Evolutionary conservation across 2,888 invertebrate species (phyloP).

Genomic region (Lochmaea capreae): DNA sequence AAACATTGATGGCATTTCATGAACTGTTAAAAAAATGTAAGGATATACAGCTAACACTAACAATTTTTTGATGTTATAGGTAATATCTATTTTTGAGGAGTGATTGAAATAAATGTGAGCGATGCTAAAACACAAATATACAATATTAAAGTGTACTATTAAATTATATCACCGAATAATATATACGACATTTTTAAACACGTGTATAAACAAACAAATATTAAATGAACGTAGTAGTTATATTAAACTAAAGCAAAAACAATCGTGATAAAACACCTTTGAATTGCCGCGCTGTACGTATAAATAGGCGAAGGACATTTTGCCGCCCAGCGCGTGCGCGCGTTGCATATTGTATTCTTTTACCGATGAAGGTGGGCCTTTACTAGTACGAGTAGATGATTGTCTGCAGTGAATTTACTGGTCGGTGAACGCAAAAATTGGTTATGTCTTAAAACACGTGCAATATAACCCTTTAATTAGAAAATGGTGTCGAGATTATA

Average conservation of each 20-base stretch:
- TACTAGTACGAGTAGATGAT: constrained; percentile 53
- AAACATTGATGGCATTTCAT: too few relatives aligned
- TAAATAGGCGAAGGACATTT: constrained; percentile 48
- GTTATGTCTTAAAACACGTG: constrained; percentile 60
- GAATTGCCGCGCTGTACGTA: constrained; percentile 49
- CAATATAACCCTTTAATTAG: constrained; percentile 45
- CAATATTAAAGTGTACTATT: neutral
- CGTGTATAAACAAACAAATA: neutral
- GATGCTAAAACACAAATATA: neutral
- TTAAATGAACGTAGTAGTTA: neutral
- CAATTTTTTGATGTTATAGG: too few relatives aligned
- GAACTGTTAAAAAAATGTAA: too few relatives aligned
- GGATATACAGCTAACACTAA: too few relatives aligned
- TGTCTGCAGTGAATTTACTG: constrained; percentile 54
- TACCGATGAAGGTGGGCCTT: constrained; percentile 55
- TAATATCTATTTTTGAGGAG: neutral
- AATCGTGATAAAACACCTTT: constrained; percentile 44
- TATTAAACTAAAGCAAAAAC: constrained; percentile 4
- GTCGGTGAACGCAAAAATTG: constrained; percentile 53
- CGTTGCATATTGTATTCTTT: constrained; percentile 46
- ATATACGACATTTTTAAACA: too few relatives aligned
- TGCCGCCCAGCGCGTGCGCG: constrained; percentile 55
- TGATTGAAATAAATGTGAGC: neutral
- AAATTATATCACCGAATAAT: too few relatives aligned
- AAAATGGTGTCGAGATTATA: constrained; percentile 56